Percentiles rank a stretch among this genome's conserved stretches.
Evolutionary conservation across 2,797 vertebrate species (phyloP).

Genomic region (Arremon brunneinucha): DNA sequence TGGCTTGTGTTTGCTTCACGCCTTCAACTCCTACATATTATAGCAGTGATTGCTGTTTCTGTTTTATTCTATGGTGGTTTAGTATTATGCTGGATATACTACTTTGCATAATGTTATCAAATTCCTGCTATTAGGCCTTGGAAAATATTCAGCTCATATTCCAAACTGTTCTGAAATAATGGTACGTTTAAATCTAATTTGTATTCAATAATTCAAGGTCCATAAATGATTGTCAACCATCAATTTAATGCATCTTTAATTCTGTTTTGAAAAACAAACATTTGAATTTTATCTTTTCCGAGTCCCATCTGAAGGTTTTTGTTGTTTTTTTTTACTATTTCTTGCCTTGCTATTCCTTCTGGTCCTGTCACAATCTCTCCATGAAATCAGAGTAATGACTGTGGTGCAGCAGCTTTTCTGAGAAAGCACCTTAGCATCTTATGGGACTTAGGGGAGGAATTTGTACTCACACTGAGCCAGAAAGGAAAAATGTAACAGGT

Average conservation of each 20-base stretch:
- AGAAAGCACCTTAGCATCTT: not conserved
- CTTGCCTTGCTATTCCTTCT: not conserved
- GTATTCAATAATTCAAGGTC: not conserved
- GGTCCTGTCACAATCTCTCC: not conserved
- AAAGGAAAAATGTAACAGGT: not conserved
- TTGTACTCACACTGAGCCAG: not conserved
- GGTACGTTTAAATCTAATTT: slow-evolving; percentile 47
- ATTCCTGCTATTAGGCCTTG: slow-evolving; percentile 49
- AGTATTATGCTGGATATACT: slow-evolving; percentile 40
- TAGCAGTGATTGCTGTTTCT: slow-evolving; percentile 54
- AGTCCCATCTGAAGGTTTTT: not conserved
- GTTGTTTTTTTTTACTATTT: not conserved
- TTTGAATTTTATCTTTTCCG: not conserved
- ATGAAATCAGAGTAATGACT: not conserved
- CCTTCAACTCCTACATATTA: slow-evolving; percentile 50
- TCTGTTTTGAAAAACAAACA: slow-evolving; percentile 5
- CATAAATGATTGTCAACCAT: slow-evolving; percentile 7
- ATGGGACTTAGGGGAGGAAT: not conserved
- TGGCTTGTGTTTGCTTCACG: slow-evolving; percentile 28
- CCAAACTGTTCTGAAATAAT: slow-evolving; percentile 41
- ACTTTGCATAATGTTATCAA: slow-evolving; percentile 53
- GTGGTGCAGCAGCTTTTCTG: not conserved
- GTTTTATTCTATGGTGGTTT: slow-evolving; percentile 38
- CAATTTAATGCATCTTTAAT: slow-evolving; percentile 12
- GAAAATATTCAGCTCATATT: slow-evolving; percentile 52